Base-by-base conservation (phyloP, 2,113 vertebrate genomes). In the Hypanus sabinus region DNA sequence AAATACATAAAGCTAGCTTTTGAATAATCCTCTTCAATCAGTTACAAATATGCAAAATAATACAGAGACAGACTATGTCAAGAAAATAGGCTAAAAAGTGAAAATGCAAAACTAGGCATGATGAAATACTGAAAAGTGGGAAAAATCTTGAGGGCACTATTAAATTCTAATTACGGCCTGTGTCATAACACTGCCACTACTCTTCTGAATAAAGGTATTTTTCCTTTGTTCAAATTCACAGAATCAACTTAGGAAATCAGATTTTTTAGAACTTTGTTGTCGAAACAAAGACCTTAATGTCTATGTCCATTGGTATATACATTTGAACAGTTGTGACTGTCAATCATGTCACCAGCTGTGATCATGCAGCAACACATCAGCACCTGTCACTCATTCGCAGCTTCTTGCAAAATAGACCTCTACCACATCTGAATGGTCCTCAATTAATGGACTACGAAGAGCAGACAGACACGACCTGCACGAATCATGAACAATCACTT, bases 271-370 rank as follows among this genome's bases (percentile, higher is more conserved):
- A 65, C 30, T n/a, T 8, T 90, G 30, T 90, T 65, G 60, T 62
- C 18, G 18, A 90, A n/a, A 65, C 30, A 65, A 73, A 68, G 60
- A 65, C 65, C 5, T 16, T 33, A 65, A n/a, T 30, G 81, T 85
- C 8, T 30, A 75, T 71, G 91, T 75, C 14, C 5, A 68, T 27
- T 73, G 62, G 38, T 93, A 46, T 27, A 93, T 93, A 33, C 33
- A 88, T 62, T 62, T 27, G 30, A 90, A 68, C 85, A 71, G 33
- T 93, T 93, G 91, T 75, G 70, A 73, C 22, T 46, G 70, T 75
- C 91, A 20, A 55, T 93, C 70, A 93, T 71, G 70, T 73, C 68
- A 93, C 68, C 91, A 93, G 38, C 70, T 71, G 91, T 38, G 91
- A 75, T 46, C 9, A 24, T 55, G 12, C 70, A 73, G 38, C 22